Percentiles rank a stretch among this genome's conserved stretches.
Conservation (phyloP, 2,113 vertebrate species). For the Chunga burmeisteri region DNA sequence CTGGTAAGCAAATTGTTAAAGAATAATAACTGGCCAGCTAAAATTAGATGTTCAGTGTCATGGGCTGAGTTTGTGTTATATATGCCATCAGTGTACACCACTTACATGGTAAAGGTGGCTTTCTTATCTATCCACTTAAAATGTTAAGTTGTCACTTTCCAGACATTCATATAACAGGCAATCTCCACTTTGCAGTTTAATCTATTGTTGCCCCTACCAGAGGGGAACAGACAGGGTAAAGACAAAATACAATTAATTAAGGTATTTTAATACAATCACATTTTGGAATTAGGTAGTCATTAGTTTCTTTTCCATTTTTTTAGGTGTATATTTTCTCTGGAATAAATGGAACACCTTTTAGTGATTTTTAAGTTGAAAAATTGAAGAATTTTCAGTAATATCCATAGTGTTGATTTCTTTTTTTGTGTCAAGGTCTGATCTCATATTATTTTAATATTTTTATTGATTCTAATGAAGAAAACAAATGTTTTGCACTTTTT, state of each 20-base stretch:
- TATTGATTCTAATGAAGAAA: not conserved
- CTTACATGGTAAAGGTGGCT: not conserved
- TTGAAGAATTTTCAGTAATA: not conserved
- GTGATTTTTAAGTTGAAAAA: not conserved
- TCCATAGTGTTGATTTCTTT: not conserved
- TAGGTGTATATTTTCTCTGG: not conserved
- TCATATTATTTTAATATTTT: not conserved
- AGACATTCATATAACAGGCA: not conserved
- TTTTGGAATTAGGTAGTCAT: not conserved
- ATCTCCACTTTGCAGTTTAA: not conserved
- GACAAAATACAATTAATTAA: not conserved
- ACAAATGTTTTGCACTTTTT: not conserved
- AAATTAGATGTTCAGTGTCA: not conserved
- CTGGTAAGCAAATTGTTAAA: not conserved
- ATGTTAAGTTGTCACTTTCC: not conserved
- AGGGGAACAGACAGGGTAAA: not conserved
- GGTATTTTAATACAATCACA: not conserved
- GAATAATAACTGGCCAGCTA: not conserved
- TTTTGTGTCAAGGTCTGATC: not conserved
- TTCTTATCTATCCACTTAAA: not conserved
- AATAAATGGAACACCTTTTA: not conserved
- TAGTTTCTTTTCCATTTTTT: not conserved
- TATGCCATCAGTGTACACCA: rapidly evolving
- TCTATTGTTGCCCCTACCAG: not conserved
- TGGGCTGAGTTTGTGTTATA: not conserved